Percentiles rank a stretch among this genome's conserved stretches.
phyloP scores from a whole-genome alignment of 1,140 invertebrate species.

The Thereuonema tuberculata region DNA sequence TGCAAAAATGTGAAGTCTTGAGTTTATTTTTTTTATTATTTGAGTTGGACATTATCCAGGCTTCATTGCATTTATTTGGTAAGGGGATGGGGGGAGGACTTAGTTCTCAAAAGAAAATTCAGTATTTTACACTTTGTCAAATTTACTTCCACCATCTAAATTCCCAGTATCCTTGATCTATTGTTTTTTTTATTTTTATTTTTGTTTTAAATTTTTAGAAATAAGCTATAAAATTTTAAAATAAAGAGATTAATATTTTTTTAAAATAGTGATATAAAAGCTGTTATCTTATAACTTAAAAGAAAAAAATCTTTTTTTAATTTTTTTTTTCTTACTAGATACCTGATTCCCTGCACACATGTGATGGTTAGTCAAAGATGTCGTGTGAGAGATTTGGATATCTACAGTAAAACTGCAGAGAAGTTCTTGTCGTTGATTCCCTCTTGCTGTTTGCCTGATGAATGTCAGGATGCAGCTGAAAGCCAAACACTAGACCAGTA shows the following conservation, averaged over 20 bases:
- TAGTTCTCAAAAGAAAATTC: neutral
- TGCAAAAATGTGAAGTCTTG: too few relatives aligned
- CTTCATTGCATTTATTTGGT: too few relatives aligned
- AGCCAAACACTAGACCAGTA: constrained; percentile 26
- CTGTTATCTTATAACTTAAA: neutral
- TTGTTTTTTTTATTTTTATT: neutral
- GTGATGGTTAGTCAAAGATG: constrained; percentile 69
- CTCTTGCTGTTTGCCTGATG: constrained; percentile 29
- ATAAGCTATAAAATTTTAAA: neutral
- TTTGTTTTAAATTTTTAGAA: neutral
- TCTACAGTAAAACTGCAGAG: constrained; percentile 53
- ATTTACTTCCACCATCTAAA: neutral
- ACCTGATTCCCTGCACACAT: constrained; percentile 77
- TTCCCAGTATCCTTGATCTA: neutral
- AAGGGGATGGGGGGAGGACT: neutral
- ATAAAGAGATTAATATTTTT: neutral
- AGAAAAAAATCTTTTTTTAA: too few relatives aligned
- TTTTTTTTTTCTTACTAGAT: constrained; percentile 22
- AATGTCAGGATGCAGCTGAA: constrained; percentile 21
- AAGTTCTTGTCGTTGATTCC: constrained; percentile 71
- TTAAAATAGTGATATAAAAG: neutral
- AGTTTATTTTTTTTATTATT: constrained; percentile 1
- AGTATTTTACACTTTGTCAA: neutral
- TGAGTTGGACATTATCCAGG: neutral
- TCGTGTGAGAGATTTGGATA: constrained; percentile 61